These are phyloP conservation scores for Ophioderma brevispina DNA, from an alignment of 35 echinoderm and acorn worm genomes.

Conservation along the genomic window DNA sequence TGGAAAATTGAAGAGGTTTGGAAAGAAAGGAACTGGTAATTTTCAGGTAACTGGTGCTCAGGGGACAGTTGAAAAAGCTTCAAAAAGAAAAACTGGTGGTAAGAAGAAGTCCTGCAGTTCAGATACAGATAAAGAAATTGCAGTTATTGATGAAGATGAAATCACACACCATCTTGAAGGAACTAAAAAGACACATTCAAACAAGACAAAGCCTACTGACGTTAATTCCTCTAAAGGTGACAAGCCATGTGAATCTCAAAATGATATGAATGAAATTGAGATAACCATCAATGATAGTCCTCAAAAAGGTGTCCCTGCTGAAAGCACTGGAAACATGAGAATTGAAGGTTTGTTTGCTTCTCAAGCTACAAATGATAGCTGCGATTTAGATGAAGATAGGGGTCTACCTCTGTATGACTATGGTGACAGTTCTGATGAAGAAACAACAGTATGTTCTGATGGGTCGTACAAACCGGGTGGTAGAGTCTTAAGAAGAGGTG, in stretches of 20 bases:
- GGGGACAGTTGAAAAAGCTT: not conserved
- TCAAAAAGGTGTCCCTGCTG: no score
- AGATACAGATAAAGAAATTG: conserved; percentile 16
- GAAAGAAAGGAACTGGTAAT: not conserved
- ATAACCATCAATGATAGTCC: not conserved
- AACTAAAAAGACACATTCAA: not conserved
- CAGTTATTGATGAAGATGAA: conserved; percentile 16
- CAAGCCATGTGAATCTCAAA: not conserved
- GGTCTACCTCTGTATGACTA: not conserved
- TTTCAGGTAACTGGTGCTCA: not conserved
- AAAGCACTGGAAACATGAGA: not conserved
- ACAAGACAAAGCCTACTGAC: not conserved
- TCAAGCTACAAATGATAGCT: not conserved
- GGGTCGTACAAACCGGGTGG: not conserved
- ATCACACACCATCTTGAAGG: not conserved
- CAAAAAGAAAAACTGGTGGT: not conserved
- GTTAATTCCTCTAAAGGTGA: not conserved
- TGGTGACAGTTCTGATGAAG: not conserved
- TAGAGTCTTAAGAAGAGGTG: not conserved
- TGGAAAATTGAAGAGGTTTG: not conserved
- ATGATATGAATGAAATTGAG: no score
- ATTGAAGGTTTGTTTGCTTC: not conserved
- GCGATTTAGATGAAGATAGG: not conserved
- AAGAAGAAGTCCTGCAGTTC: not conserved
- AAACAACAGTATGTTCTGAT: not conserved